phyloP scores from a whole-genome alignment of 2,113 vertebrate species.

The Ictidomys tridecemlineatus region DNA sequence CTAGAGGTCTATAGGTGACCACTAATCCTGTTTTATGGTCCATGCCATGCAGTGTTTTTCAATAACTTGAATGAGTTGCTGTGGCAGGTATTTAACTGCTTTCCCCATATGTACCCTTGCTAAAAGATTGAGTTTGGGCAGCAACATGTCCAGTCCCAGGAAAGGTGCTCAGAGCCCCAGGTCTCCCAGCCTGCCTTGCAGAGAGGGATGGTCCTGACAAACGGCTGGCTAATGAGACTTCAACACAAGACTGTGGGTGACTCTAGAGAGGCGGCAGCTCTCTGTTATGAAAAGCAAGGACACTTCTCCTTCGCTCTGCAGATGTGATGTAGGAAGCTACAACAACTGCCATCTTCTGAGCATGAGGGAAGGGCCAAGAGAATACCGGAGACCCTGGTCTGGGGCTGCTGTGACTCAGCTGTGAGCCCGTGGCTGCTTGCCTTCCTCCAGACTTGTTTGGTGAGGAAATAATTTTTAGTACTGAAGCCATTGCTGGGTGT shows the following conservation, averaged over 20 bases:
- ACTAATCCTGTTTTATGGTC: neutral
- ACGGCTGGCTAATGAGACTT: neutral
- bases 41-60: neutral
- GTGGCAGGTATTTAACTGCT: neutral
- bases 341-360: neutral
- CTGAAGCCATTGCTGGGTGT: neutral
- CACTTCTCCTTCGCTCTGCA: neutral
- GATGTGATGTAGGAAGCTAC: neutral
- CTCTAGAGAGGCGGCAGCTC: neutral
- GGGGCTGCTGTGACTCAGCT: neutral
- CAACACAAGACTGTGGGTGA: neutral
- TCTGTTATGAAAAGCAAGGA: neutral
- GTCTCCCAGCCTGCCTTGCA: neutral
- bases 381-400: neutral
- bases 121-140: neutral
- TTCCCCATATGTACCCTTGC: neutral
- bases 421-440: neutral
- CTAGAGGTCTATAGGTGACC: neutral
- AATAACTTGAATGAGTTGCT: neutral
- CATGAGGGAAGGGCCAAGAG: neutral
- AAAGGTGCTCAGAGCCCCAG: neutral
- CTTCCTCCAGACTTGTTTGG: neutral
- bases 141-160: neutral
- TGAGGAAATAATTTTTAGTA: neutral
- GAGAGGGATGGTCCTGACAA: neutral